Percentiles rank a stretch among this genome's conserved stretches.
Conservation (phyloP, 2,888 invertebrate genomes). For the Chrysopilus asiliformis region DNA sequence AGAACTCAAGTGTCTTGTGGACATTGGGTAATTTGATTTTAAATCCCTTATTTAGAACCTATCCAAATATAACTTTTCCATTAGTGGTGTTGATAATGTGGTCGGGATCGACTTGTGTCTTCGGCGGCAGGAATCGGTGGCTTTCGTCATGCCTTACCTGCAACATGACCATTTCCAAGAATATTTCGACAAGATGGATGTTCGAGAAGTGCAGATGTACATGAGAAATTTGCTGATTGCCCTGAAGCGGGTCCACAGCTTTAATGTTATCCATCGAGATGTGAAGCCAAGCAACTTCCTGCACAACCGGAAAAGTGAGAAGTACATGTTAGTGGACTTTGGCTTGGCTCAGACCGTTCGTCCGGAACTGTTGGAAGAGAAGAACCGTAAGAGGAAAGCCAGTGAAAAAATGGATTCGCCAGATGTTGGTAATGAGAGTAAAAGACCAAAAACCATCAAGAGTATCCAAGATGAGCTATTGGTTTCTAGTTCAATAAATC, state of each 20-base stretch:
- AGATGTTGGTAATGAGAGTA: background rate
- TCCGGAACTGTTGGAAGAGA: background rate
- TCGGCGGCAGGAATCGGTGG: slow-evolving; percentile 62
- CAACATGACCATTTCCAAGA: slow-evolving; percentile 68
- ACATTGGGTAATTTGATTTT: slow-evolving; percentile 49
- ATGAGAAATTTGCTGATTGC: slow-evolving; percentile 70
- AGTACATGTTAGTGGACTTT: slow-evolving; percentile 75
- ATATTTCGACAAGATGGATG: slow-evolving; percentile 56
- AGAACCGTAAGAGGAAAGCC: background rate
- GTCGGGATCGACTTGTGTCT: slow-evolving; percentile 68
- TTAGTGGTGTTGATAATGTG: slow-evolving; percentile 66
- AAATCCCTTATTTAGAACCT: slow-evolving; percentile 3
- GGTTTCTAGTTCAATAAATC: background rate
- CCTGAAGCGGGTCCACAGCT: slow-evolving; percentile 64
- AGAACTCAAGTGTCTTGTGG: slow-evolving; percentile 64
- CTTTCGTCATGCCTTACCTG: slow-evolving; percentile 82
- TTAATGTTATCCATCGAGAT: slow-evolving; percentile 77
- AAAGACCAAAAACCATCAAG: background rate
- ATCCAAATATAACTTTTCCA: slow-evolving; percentile 4
- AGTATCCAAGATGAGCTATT: too few relatives aligned
- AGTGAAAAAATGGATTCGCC: background rate
- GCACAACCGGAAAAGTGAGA: slow-evolving; percentile 56
- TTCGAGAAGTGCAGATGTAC: slow-evolving; percentile 57
- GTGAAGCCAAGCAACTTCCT: slow-evolving; percentile 87
- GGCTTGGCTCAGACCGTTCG: slow-evolving; percentile 61